These are phyloP conservation scores for Pseudochirops cupreus DNA, from an alignment of 2,797 vertebrate species.

Conservation along the genomic window DNA sequence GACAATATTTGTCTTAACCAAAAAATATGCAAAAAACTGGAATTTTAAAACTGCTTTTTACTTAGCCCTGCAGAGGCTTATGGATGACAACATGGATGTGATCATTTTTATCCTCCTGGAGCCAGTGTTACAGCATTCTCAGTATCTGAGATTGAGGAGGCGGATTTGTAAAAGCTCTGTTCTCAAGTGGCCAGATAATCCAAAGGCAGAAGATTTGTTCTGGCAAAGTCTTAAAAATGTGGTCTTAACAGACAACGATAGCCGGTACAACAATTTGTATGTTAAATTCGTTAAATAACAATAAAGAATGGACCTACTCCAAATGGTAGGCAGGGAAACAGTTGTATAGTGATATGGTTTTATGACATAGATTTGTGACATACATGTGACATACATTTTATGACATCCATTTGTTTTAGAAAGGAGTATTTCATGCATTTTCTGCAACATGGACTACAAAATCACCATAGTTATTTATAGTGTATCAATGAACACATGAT, in stretches of 20 bases:
- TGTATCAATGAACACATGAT: neutral
- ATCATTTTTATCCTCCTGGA: slow-evolving; percentile 91
- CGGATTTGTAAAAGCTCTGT: slow-evolving; percentile 89
- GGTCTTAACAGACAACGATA: slow-evolving; percentile 86
- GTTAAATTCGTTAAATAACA: slow-evolving; percentile 65
- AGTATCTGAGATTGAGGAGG: slow-evolving; percentile 89
- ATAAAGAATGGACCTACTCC: neutral
- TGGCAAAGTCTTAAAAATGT: slow-evolving; percentile 90
- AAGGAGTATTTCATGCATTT: neutral
- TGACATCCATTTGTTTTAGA: neutral
- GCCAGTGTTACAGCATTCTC: slow-evolving; percentile 90
- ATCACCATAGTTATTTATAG: neutral
- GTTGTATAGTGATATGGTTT: neutral
- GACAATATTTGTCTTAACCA: slow-evolving; percentile 87
- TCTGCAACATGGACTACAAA: neutral
- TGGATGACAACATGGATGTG: slow-evolving; percentile 90
- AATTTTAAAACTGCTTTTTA: slow-evolving; percentile 89
- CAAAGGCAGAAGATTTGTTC: slow-evolving; percentile 89
- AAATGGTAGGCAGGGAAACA: neutral
- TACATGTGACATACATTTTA: too few relatives aligned
- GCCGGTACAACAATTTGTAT: slow-evolving; percentile 87
- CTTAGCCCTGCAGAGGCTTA: slow-evolving; percentile 90
- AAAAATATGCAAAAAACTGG: slow-evolving; percentile 87
- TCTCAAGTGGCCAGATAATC: slow-evolving; percentile 91
- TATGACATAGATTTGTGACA: neutral